A percentile compares a stretch with the other conserved stretches of the same genome.
Evolutionary conservation across 2,888 invertebrate species (phyloP).

Genomic region (Cosmia pyralina): DNA sequence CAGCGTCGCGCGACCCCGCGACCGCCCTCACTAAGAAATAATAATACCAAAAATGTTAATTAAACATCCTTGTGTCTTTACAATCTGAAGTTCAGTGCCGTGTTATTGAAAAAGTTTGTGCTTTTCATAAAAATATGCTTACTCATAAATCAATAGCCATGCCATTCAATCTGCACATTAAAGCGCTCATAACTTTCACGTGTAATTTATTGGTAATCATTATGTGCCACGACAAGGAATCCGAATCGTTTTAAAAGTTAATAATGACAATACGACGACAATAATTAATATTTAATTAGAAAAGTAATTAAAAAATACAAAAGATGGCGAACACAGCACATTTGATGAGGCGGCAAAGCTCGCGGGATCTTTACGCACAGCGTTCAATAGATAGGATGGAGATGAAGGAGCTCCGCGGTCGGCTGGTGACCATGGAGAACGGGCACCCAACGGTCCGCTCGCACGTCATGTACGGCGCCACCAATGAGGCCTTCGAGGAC

Average conservation of each 20-base stretch:
- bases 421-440: slow-evolving; percentile 94
- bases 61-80: slow-evolving; percentile 26
- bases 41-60: slow-evolving; percentile 49
- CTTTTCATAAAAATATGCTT: slow-evolving; percentile 67
- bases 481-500: slow-evolving; percentile 94
- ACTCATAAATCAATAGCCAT: slow-evolving; percentile 70
- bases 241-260: slow-evolving; percentile 74
- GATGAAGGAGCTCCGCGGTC: slow-evolving; percentile 95
- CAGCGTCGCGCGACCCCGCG: slow-evolving; percentile 73
- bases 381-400: slow-evolving; percentile 96
- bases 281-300: slow-evolving; percentile 68
- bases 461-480: slow-evolving; percentile 94
- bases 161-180: slow-evolving; percentile 64
- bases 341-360: slow-evolving; percentile 96
- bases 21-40: slow-evolving; percentile 65
- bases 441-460: slow-evolving; percentile 87
- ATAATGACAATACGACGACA: slow-evolving; percentile 69
- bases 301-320: slow-evolving; percentile 60
- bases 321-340: slow-evolving; percentile 97
- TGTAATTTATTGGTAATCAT: slow-evolving; percentile 78
- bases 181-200: slow-evolving; percentile 70
- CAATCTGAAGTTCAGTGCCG: slow-evolving; percentile 42
- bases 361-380: slow-evolving; percentile 95
- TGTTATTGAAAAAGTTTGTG: slow-evolving; percentile 14
- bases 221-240: slow-evolving; percentile 84